Evolutionary conservation across 2,888 invertebrate species (phyloP), one percentile per base, ranked within the genome.

Genomic region (Plutella xylostella): DNA sequence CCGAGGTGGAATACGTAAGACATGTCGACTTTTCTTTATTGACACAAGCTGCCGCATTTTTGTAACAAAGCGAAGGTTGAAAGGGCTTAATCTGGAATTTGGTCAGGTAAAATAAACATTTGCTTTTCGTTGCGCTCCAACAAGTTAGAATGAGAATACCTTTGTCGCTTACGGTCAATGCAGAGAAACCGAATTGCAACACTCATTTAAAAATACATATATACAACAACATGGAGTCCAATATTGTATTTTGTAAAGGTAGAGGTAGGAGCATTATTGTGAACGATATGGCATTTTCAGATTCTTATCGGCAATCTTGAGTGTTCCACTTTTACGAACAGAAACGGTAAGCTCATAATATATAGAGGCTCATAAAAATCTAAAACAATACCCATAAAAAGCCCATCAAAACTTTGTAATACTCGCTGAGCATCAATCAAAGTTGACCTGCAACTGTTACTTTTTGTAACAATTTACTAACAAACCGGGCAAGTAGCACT

Each of bases 71-170:
- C 38, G 22, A 44, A 65, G 68, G 65, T 71, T 71, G 62, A 67
- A 72, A 71, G 63, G 65, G 65, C 64, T 71, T 72, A 73, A 73
- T 72, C 67, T 71, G 70, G 64, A 67, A 71, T 71, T 69, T 70
- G 66, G 71, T 68, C 68, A 76, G 68, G 72, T 72, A 67, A 67
- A 66, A 66, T 60, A 69, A 72, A 72, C 65, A 70, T 72, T 70
- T 66, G 57, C 58, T 63, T 65, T 65, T 61, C 65, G 64, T 62
- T 59, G 60, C 58, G 52, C 55, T 61, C 56, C 58, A 61, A 63
- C 63, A 70, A 58, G 59, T 63, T 57, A 55, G 58, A 59, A 52
- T 52, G 51, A 51, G 40, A 7, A 20, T n/a, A 37, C 50, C 51
- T 55, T 52, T 50, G 47, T 43, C 45, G 43, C 49, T 43, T 41